phyloP scores from a whole-genome alignment of 2,797 vertebrate species.

The Gorsachius magnificus region DNA sequence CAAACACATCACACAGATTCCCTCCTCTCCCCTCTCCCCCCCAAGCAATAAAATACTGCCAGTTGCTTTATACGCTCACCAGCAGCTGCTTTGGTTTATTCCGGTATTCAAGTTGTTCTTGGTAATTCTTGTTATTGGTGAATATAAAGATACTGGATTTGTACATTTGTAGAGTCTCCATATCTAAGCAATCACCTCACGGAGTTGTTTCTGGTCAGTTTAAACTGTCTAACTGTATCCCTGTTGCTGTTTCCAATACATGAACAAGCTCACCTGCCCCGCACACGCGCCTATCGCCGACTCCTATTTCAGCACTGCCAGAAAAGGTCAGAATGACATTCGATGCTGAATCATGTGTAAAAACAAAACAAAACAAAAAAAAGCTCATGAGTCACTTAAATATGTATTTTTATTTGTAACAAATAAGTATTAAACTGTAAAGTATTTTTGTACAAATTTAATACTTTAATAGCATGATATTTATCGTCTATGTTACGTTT shows the following conservation, averaged over 20 bases:
- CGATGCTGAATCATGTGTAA: constrained; percentile 69
- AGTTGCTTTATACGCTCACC: constrained; percentile 78
- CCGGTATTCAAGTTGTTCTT: constrained; percentile 75
- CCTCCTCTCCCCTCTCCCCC: constrained; percentile 54
- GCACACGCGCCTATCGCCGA: constrained; percentile 47
- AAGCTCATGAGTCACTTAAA: constrained; percentile 86
- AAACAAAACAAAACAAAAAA: constrained; percentile 38
- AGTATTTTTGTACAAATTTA: constrained; percentile 99
- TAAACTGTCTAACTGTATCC: constrained; percentile 61
- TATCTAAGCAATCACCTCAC: constrained; percentile 67
- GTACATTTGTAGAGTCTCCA: constrained; percentile 77
- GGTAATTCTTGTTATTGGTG: constrained; percentile 78
- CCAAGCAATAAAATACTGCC: constrained; percentile 82
- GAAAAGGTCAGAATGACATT: constrained; percentile 81
- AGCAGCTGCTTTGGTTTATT: constrained; percentile 78
- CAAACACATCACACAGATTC: constrained; percentile 70
- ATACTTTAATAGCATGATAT: constrained; percentile 99
- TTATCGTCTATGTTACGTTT: constrained; percentile 95
- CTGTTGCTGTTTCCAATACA: constrained; percentile 65
- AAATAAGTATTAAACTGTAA: constrained; percentile 99
- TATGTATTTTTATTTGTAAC: constrained; percentile 99
- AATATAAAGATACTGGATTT: constrained; percentile 76
- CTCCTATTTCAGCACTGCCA: constrained; percentile 88
- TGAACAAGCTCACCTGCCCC: constrained; percentile 66
- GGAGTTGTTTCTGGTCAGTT: constrained; percentile 65